Evolutionary conservation across 2,888 invertebrate genomes (phyloP).

Genomic region (Marasmarcha lunaedactyla): DNA sequence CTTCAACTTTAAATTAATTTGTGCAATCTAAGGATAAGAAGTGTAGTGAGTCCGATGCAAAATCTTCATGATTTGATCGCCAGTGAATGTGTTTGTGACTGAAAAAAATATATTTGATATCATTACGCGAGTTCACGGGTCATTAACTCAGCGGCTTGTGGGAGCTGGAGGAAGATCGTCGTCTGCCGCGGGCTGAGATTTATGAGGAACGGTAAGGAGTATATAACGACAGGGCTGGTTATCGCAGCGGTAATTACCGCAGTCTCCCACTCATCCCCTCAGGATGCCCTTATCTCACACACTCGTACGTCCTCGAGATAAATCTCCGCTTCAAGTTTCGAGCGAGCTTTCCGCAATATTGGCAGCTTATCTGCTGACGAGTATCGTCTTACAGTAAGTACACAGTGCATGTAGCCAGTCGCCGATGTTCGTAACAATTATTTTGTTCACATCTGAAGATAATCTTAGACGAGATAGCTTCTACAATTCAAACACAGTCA

Average conservation of each 20-base stretch:
- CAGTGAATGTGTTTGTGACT: conserved; percentile 56
- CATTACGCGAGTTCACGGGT: conserved; percentile 56
- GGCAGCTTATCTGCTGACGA: too few relatives aligned
- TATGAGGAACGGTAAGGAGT: conserved; percentile 66
- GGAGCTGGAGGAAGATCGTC: conserved; percentile 42
- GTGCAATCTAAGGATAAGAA: conserved; percentile 25
- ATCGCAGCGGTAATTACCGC: conserved; percentile 20
- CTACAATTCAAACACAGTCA: too few relatives aligned
- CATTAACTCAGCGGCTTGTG: conserved; percentile 48
- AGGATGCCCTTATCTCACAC: too few relatives aligned
- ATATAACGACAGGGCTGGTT: conserved; percentile 57
- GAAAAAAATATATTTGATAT: conserved; percentile 40
- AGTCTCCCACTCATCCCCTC: too few relatives aligned
- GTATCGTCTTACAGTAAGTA: too few relatives aligned
- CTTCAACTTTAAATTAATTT: conserved; percentile 8
- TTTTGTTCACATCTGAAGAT: too few relatives aligned
- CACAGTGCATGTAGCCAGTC: too few relatives aligned
- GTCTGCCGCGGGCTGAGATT: conserved; percentile 59
- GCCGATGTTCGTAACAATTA: too few relatives aligned
- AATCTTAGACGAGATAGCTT: too few relatives aligned
- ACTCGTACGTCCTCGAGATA: too few relatives aligned
- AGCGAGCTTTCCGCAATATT: too few relatives aligned
- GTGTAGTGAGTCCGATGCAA: conserved; percentile 19
- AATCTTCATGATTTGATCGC: conserved; percentile 22
- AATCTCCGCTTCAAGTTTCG: too few relatives aligned